Base-by-base conservation (phyloP, 2,113 vertebrate species). In the Cyprinodon tularosa region DNA sequence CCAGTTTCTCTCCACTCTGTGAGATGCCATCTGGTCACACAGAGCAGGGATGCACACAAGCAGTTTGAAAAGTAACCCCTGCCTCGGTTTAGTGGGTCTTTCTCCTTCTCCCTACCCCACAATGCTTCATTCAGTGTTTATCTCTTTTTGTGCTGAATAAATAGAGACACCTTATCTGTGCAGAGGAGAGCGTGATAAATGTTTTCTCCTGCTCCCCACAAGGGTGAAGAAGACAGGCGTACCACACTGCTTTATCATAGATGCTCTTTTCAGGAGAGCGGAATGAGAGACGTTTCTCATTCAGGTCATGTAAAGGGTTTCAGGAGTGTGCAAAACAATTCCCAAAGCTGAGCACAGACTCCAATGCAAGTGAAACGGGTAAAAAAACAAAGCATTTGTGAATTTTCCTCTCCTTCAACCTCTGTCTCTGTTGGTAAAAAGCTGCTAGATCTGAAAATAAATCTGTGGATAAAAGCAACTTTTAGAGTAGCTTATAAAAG, bases 151-250 rank as follows among this genome's bases (percentile, higher is more conserved):
- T 85, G 84, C 80, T 88, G 92, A 92, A 91, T 94, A 91, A 91
- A 91, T 91, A 88, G 89, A 89, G 88, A 88, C 87, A 89, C 89
- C 92, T 92, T 93, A 94, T 93, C 91, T 86, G 68, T 8, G 61
- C 81, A n/a, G 59, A 86, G 79, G 83, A 86, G 88, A 88, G 84
- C 63, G 74, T 90, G 90, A 92, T 92, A 88, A 91, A 91, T 91
- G 89, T 78, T 88, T 86, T 89, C 86, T 81, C 53, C 77, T 71
- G 83, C 77, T 89, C 61, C 77, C 81, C 67, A 68, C 86, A 87
- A 88, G 83, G 79, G 84, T 90, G 86, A 90, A 88, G 84, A 81
- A 86, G 85, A 90, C 87, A 72, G 85, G 81, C 67, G 38, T 48
- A 66, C 77, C 64, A 39, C 76, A 64, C 86, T 84, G 86, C 84